These are phyloP conservation scores for Baronia brevicornis DNA, from an alignment of 2,888 invertebrate genomes.

Conservation along the genomic window DNA sequence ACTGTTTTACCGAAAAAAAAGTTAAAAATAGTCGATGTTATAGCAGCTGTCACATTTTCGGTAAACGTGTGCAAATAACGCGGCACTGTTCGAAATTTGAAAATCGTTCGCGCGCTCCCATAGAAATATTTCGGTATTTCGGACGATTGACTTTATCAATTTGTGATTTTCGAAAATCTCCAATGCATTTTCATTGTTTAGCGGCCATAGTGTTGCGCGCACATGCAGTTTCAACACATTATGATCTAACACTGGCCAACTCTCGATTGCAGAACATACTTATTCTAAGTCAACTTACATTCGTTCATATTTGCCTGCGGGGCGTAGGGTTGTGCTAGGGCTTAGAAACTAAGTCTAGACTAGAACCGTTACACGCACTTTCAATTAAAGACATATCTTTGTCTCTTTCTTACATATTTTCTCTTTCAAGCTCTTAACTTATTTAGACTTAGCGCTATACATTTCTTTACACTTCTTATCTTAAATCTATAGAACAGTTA, in stretches of 20 bases:
- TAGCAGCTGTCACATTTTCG: conserved; percentile 39
- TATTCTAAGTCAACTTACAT: conserved; percentile 77
- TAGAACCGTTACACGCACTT: conserved; percentile 17
- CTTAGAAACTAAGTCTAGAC: conserved; percentile 36
- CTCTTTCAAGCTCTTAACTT: conserved; percentile 9
- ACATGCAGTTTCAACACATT: conserved; percentile 74
- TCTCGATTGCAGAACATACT: conserved; percentile 75
- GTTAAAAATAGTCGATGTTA: conserved; percentile 21
- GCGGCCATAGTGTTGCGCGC: conserved; percentile 54
- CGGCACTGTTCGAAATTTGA: conserved; percentile 18
- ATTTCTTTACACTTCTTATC: no score
- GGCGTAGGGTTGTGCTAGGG: conserved; percentile 67
- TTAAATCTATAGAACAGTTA: conserved; percentile 2
- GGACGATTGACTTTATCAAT: conserved; percentile 21
- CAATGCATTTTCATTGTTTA: conserved; percentile 58
- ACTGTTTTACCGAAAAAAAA: conserved; percentile 19
- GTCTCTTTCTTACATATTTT: conserved; percentile 13
- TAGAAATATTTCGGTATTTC: conserved; percentile 23
- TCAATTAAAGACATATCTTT: conserved; percentile 21
- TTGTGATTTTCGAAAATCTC: conserved; percentile 33
- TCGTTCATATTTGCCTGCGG: conserved; percentile 76
- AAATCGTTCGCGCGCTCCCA: conserved; percentile 34
- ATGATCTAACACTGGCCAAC: conserved; percentile 75
- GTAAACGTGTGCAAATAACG: conserved; percentile 22
- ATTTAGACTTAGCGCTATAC: no score